Evolutionary conservation across 2,888 invertebrate genomes (phyloP).

Genomic region (Tetragonula carbonaria): DNA sequence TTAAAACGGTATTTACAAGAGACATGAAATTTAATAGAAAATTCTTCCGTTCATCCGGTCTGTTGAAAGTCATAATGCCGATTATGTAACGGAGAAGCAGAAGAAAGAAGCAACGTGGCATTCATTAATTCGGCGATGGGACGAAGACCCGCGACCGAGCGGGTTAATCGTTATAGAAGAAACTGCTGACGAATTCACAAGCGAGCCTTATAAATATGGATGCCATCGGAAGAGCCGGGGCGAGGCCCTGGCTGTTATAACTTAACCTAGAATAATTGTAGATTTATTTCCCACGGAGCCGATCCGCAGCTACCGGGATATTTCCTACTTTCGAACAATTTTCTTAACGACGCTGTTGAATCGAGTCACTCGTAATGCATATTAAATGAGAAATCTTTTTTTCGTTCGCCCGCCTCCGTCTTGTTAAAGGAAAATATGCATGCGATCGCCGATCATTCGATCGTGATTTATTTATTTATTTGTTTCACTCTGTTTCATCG

Average conservation of each 20-base stretch:
- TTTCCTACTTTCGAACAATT: slow-evolving; percentile 55
- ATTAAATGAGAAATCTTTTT: slow-evolving; percentile 29
- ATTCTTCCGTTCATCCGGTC: slow-evolving; percentile 28
- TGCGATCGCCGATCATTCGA: neutral
- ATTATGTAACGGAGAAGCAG: slow-evolving; percentile 54
- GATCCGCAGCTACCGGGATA: slow-evolving; percentile 24
- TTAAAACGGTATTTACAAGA: slow-evolving; percentile 58
- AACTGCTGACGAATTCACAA: slow-evolving; percentile 64
- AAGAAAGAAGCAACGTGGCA: slow-evolving; percentile 59
- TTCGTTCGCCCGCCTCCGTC: slow-evolving; percentile 6
- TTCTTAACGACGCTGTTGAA: slow-evolving; percentile 50
- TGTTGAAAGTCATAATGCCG: slow-evolving; percentile 51
- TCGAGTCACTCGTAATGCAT: slow-evolving; percentile 46
- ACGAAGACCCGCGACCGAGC: slow-evolving; percentile 60
- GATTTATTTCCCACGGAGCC: slow-evolving; percentile 57
- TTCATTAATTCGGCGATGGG: slow-evolving; percentile 71
- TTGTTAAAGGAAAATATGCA: slow-evolving; percentile 24
- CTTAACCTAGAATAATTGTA: slow-evolving; percentile 62
- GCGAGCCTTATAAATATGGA: slow-evolving; percentile 70
- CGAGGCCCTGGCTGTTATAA: slow-evolving; percentile 46
- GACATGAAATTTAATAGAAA: slow-evolving; percentile 59
- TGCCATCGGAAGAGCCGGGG: slow-evolving; percentile 34
- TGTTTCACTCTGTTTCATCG: neutral
- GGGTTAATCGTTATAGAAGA: slow-evolving; percentile 73
- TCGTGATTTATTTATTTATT: neutral